Conservation (phyloP, 2,888 invertebrate species). For the Chrysolina haemoptera region DNA sequence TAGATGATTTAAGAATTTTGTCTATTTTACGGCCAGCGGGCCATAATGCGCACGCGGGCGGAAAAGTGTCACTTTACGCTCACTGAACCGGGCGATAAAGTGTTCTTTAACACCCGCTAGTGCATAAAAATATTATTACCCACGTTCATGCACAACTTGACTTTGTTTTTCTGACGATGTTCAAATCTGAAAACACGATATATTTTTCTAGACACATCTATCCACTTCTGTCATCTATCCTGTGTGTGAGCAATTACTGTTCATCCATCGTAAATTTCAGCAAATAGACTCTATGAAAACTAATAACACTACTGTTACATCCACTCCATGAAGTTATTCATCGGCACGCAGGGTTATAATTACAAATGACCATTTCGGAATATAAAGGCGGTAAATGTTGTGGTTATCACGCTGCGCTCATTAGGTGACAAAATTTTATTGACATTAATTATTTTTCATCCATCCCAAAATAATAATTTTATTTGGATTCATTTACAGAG, state of each 20-base stretch:
- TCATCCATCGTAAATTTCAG: neutral
- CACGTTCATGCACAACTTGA: too few species aligned
- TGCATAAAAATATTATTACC: too few species aligned
- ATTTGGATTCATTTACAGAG: neutral
- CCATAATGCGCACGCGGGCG: too few species aligned
- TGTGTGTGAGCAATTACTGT: neutral
- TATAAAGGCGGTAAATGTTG: constrained; percentile 8
- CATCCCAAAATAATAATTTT: constrained; percentile 5
- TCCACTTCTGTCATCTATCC: too few species aligned
- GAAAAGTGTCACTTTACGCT: too few species aligned
- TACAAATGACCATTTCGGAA: constrained; percentile 4
- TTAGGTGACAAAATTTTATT: constrained; percentile 2
- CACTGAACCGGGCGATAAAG: too few species aligned
- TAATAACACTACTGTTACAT: neutral
- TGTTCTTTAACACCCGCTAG: too few species aligned
- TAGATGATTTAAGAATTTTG: too few species aligned
- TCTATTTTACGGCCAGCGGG: too few species aligned
- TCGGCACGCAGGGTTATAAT: constrained; percentile 12
- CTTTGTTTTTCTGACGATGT: too few species aligned
- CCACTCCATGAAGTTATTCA: neutral
- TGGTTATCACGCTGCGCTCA: neutral
- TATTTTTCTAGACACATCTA: too few species aligned
- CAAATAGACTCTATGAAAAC: neutral
- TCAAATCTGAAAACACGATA: too few species aligned
- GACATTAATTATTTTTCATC: neutral